Percentiles rank a stretch among this genome's conserved stretches.
Evolutionary conservation across 2,797 vertebrate species (phyloP).

Genomic region (Anomalospiza imberbis): DNA sequence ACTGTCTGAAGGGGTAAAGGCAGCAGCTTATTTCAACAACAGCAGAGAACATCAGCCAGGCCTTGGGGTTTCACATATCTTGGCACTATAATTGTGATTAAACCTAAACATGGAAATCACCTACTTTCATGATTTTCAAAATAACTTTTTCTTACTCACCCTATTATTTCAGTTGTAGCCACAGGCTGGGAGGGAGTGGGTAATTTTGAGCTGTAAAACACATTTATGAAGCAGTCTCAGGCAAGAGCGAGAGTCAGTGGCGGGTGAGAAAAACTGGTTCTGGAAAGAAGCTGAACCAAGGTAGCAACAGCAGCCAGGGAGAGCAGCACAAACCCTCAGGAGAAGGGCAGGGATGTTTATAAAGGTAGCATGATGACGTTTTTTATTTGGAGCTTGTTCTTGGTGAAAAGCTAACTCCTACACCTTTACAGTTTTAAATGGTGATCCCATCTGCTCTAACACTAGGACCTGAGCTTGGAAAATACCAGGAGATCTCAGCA

Average conservation of each 20-base stretch:
- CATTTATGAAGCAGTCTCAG: neutral
- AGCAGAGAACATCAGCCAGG: neutral
- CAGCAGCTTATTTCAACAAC: neutral
- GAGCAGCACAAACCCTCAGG: neutral
- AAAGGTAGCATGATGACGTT: neutral
- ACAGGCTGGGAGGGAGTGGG: neutral
- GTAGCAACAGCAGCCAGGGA: neutral
- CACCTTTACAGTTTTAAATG: neutral
- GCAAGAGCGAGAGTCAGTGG: neutral
- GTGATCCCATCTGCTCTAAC: neutral
- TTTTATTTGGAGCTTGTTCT: neutral
- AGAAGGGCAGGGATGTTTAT: neutral
- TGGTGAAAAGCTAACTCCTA: neutral
- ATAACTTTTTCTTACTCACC: neutral
- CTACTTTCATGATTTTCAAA: neutral
- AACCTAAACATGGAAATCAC: neutral
- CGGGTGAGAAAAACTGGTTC: neutral
- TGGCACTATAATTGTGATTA: neutral
- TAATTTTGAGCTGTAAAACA: neutral
- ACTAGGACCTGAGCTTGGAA: neutral
- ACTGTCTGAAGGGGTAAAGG: neutral
- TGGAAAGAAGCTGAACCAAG: neutral
- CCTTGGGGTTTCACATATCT: neutral
- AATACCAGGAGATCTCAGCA: neutral
- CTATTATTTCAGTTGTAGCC: neutral